Evolutionary conservation across 2,888 invertebrate species (phyloP).

Genomic region (Agonopterix alstromeriana): DNA sequence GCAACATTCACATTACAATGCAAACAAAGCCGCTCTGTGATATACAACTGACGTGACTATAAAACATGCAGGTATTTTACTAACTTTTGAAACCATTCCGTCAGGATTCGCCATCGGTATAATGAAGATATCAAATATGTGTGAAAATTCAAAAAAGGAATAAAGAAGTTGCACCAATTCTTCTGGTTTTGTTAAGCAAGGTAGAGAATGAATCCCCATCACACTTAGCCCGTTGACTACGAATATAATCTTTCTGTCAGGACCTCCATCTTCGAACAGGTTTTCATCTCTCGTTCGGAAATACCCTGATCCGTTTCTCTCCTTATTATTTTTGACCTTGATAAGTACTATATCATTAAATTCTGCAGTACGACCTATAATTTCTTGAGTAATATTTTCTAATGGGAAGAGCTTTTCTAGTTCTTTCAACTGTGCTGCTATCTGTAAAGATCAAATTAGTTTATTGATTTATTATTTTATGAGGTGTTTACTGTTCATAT

Average conservation of each 20-base stretch:
- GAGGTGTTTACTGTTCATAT: too few relatives aligned
- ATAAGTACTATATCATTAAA: conserved; percentile 11
- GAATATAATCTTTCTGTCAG: conserved; percentile 12
- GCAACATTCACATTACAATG: too few relatives aligned
- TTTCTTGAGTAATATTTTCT: conserved; percentile 1
- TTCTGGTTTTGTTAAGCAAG: background rate
- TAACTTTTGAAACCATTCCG: background rate
- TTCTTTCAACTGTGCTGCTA: too few relatives aligned
- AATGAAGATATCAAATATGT: conserved; percentile 12
- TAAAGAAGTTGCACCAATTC: background rate
- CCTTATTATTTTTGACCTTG: conserved; percentile 1
- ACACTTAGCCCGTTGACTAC: conserved; percentile 12
- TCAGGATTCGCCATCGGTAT: conserved; percentile 17
- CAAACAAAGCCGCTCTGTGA: too few relatives aligned
- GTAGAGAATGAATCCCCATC: conserved; percentile 2
- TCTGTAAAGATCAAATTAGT: too few relatives aligned
- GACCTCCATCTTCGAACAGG: conserved; percentile 1
- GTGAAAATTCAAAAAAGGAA: conserved; percentile 8
- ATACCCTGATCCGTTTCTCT: background rate
- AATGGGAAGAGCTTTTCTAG: background rate
- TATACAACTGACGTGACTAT: too few relatives aligned
- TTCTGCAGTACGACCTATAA: conserved; percentile 8
- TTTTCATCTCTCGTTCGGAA: background rate
- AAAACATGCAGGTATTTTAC: too few relatives aligned
- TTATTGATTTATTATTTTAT: too few relatives aligned